Base-by-base conservation (phyloP, 2,113 vertebrate genomes). In the Esox niger region DNA sequence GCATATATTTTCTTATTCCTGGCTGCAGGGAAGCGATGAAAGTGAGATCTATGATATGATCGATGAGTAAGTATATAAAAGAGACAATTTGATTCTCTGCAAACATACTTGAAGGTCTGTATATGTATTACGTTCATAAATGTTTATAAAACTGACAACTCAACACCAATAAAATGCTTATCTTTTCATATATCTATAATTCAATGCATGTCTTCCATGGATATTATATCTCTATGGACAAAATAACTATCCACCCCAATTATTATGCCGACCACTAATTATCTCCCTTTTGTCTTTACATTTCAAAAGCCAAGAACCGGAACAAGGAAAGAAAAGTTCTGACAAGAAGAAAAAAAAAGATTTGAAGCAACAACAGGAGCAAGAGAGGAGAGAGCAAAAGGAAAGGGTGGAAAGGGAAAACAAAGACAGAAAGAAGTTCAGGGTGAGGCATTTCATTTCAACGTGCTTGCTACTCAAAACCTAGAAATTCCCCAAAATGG, bases 1-100 rank as follows among this genome's bases (percentile, higher is more conserved):
- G n/a, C 11, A 21, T 52, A 2, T 64, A 52, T 68, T 5, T 60
- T 20, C 69, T 32, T 31, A 2, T 32, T 66, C 75, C 71, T 6
- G 1, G 11, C 84, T 81, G 32, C 67, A 92, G 91, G 82, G 86
- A 2, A 80, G 79, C 6, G 87, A 88, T 46, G 78, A 59, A 6
- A 69, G 70, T 60, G 83, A 92, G 0, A 74, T 90, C 35, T 93
- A 93, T 55, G 90, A 93, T 57, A 65, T 64, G 56, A 87, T 91
- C 38, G 89, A 92, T 47, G 84, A 82, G 91, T 92, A 77, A 91
- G 90, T 89, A 59, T 23, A 60, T 10, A 21, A 31, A 30, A 55
- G 29, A 32, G 20, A 29, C 26, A 17, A 13, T 63, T 26, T 35
- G 32, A 33, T 23, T 15, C 38, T 15, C 38, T 43, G 38, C 38